A percentile compares a stretch with the other conserved stretches of the same genome.
Evolutionary conservation across 2,113 vertebrate species (phyloP).

Genomic region (Vulpes vulpes): DNA sequence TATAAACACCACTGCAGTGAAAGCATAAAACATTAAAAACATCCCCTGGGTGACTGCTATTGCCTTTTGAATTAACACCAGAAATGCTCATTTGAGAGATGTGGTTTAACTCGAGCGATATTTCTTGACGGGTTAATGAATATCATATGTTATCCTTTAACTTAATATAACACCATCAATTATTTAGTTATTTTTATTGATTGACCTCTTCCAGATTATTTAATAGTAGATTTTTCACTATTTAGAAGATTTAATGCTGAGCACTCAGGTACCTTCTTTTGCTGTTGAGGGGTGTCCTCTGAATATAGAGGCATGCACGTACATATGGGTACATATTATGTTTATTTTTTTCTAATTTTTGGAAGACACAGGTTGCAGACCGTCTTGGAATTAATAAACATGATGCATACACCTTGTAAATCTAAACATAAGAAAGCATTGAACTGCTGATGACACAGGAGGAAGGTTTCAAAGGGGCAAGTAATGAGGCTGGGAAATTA

Average conservation of each 20-base stretch:
- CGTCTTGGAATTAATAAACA: constrained; percentile 77
- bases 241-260: constrained; percentile 42
- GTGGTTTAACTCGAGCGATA: constrained; percentile 45
- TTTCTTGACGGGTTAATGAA: constrained; percentile 26
- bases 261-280: neutral
- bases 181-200: constrained; percentile 77
- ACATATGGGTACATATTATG: neutral
- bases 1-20: neutral
- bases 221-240: constrained; percentile 68
- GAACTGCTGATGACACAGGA: constrained; percentile 68
- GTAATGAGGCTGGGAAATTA: constrained; percentile 81
- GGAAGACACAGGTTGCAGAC: constrained; percentile 8
- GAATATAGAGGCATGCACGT: neutral
- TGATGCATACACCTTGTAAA: constrained; percentile 51
- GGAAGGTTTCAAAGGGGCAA: constrained; percentile 79
- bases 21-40: constrained; percentile 57
- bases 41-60: constrained; percentile 47
- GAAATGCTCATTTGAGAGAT: constrained; percentile 54
- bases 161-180: constrained; percentile 52
- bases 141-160: constrained; percentile 61
- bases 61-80: constrained; percentile 64
- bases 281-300: neutral
- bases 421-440: constrained; percentile 74
- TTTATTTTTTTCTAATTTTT: neutral
- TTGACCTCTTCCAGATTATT: constrained; percentile 50